A percentile compares a stretch with the other conserved stretches of the same genome.
phyloP scores from a whole-genome alignment of 2,888 invertebrate genomes.

The Choristoneura rosaceana region DNA sequence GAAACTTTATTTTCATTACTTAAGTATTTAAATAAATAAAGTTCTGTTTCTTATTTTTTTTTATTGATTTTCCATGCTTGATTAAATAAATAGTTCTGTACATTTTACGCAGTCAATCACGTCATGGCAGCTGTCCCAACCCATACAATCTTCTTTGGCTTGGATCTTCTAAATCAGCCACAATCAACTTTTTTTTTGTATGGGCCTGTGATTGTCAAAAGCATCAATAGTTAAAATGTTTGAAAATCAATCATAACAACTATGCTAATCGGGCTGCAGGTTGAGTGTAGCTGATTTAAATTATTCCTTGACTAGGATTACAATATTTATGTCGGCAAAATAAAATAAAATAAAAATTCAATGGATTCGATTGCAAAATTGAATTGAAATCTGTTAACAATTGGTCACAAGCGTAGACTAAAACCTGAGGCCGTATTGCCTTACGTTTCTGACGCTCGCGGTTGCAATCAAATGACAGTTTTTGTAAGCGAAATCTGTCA shows the following conservation, averaged over 20 bases:
- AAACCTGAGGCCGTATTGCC: too few relatives aligned
- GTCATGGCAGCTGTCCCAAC: not conserved
- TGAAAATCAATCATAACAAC: too few relatives aligned
- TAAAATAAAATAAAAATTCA: not conserved
- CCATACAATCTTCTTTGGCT: not conserved
- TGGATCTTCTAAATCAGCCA: not conserved
- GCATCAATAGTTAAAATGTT: too few relatives aligned
- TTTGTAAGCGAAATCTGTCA: too few relatives aligned
- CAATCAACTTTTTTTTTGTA: too few relatives aligned
- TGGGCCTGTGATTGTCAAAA: too few relatives aligned
- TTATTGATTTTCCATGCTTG: slow-evolving; percentile 28
- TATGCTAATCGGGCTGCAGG: too few relatives aligned
- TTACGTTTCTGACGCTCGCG: too few relatives aligned
- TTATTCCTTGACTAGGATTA: slow-evolving; percentile 6
- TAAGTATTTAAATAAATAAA: slow-evolving; percentile 13
- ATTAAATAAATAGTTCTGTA: slow-evolving; percentile 27
- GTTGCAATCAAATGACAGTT: too few relatives aligned
- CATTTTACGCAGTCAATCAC: not conserved
- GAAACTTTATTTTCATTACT: slow-evolving; percentile 13
- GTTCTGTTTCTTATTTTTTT: slow-evolving; percentile 20
- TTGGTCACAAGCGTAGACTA: too few relatives aligned
- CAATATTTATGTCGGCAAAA: not conserved
- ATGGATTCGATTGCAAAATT: too few relatives aligned
- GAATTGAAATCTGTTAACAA: too few relatives aligned
- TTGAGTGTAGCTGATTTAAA: not conserved